These are phyloP conservation scores for Notothenia coriiceps DNA, from an alignment of 2,113 vertebrate genomes.

Conservation along the genomic window DNA sequence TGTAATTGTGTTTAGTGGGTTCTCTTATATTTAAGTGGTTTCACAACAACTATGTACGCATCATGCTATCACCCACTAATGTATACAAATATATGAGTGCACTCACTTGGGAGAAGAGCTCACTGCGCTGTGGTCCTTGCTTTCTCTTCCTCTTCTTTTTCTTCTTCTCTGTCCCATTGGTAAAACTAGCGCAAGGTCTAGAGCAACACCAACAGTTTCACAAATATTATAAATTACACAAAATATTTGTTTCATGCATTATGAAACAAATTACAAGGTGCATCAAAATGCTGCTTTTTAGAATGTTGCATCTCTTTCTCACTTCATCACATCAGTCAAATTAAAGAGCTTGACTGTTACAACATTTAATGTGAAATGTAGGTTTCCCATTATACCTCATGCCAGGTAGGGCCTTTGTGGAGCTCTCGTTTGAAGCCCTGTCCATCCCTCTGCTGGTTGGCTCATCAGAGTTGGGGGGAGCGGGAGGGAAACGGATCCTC, in stretches of 20 bases:
- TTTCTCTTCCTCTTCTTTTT: conserved; percentile 93
- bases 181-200: conserved; percentile 83
- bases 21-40: background rate
- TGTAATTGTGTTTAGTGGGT: background rate
- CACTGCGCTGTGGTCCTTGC: conserved; percentile 81
- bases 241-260: background rate
- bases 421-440: conserved; percentile 94
- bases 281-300: background rate
- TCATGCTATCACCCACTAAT: conserved; percentile 9
- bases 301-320: background rate
- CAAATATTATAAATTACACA: conserved; percentile 8
- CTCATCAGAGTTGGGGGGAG: conserved; percentile 90
- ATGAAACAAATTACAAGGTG: background rate
- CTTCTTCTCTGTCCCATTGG: conserved; percentile 92
- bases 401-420: conserved; percentile 88
- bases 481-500: conserved; percentile 95
- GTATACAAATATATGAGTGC: background rate
- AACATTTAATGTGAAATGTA: background rate
- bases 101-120: conserved; percentile 78
- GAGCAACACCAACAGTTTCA: conserved; percentile 30
- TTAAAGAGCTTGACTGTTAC: background rate
- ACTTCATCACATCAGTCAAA: background rate
- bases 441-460: conserved; percentile 89
- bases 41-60: conserved; percentile 19
- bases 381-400: conserved; percentile 84